Percentiles rank a stretch among this genome's conserved stretches.
Conservation (phyloP, 2,113 vertebrate species). For the Colossoma macropomum region DNA sequence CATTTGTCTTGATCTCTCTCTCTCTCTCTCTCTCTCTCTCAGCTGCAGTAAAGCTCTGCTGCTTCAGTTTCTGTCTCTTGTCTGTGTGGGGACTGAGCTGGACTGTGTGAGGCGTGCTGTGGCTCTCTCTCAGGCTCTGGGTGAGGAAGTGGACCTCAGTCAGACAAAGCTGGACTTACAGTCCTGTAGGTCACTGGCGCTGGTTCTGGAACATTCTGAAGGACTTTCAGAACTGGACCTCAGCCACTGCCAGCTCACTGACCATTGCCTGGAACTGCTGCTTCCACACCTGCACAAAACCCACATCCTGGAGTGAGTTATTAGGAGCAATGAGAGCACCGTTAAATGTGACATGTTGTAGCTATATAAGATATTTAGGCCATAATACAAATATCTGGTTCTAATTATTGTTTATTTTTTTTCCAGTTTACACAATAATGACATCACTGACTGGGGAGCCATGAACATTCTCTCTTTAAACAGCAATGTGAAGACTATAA, state of each 20-base stretch:
- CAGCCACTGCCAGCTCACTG: conserved; percentile 56
- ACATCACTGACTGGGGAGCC: conserved; percentile 52
- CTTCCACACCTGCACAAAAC: conserved; percentile 55
- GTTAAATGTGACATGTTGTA: background rate
- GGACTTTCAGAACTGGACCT: conserved; percentile 59
- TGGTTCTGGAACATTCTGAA: conserved; percentile 56
- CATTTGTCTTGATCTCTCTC: too few relatives aligned
- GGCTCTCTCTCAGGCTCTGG: conserved; percentile 48
- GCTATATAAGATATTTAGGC: background rate
- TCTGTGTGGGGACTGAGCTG: conserved; percentile 19
- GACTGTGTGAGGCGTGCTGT: background rate
- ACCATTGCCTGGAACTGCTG: conserved; percentile 48
- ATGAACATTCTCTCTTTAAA: conserved; percentile 2
- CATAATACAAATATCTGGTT: background rate
- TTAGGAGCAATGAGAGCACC: background rate
- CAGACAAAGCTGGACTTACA: conserved; percentile 42
- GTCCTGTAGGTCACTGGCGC: conserved; percentile 47
- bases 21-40: conserved; percentile 2
- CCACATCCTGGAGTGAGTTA: conserved; percentile 56
- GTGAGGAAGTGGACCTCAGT: conserved; percentile 57
- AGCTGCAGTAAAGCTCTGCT: conserved; percentile 51
- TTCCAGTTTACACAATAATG: conserved; percentile 57
- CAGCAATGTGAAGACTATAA: conserved; percentile 42
- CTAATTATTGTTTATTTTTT: background rate
- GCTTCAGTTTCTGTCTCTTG: conserved; percentile 41